Evolutionary conservation across 2,888 invertebrate genomes (phyloP), one percentile per base, ranked within the genome.

Genomic region (Tethea ocularis): DNA sequence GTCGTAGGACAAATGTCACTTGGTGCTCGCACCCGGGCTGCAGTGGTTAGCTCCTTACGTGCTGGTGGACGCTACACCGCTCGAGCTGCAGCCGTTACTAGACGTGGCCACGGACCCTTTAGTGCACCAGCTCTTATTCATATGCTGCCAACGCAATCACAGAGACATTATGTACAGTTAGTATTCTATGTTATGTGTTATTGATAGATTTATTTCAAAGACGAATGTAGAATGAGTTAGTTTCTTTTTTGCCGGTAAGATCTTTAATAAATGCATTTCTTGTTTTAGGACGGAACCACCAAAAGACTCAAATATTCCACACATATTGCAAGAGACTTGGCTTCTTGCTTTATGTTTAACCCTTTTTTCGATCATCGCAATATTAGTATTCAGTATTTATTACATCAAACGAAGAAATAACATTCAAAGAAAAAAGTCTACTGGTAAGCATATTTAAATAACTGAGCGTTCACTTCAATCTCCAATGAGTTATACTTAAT

Each of bases 1-100:
- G 90, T 91, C 8, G 92, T 97, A 57, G 96, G 96, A 57, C 96
- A 97, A 81, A 96, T 98, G 95, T 96, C 97, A 0, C 93, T 98
- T 60, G 98, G 98, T 70, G 96, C 98, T 5, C 96, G 97, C 13
- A 97, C 98, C 0, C 96, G 97, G n/a, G 97, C 97, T 2, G 97
- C 98, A 10, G 95, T 97, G 53, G 95, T 99, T 20, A 97, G 97
- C 83, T 98, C 98, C 80, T 93, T 99, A 59, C 96, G 97, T 11
- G 94, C 96, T 2, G 97, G 97, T 57, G 96, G 97, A 3, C 94
- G 96, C 4, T 99, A 99, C 87, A 97, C 96, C 66, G 97, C 98
- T 0, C 95, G 97, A 61, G 96, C 99, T 10, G 97, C 98, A 11
- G 98, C 98, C 0, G 95, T 96, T 73, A 99, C 98, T 0, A 94